Evolutionary conservation across 2,797 vertebrate genomes (phyloP), one percentile per base, ranked within the genome.

Genomic region (Mus caroli): DNA sequence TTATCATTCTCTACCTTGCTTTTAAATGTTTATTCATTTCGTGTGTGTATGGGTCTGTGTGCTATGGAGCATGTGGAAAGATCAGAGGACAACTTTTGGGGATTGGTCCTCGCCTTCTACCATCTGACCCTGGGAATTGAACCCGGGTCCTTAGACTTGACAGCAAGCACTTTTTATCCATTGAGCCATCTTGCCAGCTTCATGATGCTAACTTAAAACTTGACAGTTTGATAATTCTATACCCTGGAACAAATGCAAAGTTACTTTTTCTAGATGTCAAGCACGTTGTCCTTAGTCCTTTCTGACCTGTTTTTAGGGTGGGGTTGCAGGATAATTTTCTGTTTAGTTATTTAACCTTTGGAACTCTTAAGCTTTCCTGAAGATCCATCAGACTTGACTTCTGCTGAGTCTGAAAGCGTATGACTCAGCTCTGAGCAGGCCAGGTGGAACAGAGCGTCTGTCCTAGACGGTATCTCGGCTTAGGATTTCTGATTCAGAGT

Each of bases 341-440:
- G 4, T 73, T 79, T 69, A 95, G 34, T 91, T 64, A 94, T 22
- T 92, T 62, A 77, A 37, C 28, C 75, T 94, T 64, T 89, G 80
- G 92, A 69, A 60, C 89, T 60, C 46, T 3, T 84, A 50, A 80
- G 28, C n/a, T 79, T 89, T 94, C 78, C 50, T 80, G 82, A 76
- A 58, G 58, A 19, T 28, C 0, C 75, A 10, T 73, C 67, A 46
- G 40, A 52, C 67, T 43, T 79, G 34, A 58, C 20, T 62, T 83
- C n/a, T 40, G 6, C 78, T 91, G 3, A 82, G 34, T 88, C 37
- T 67, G 46, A 90, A 78, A 84, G 40, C 9, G n/a, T 58, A 26
- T 80, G 50, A 95, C 54, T 96, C 89, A 92, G 79, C 50, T 46
- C 10, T 82, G 28, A 88, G 11, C 15, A 69, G 64, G n/a, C 40